Evolutionary conservation across 2,888 invertebrate genomes (phyloP).

Genomic region (Odontomyia ornata): DNA sequence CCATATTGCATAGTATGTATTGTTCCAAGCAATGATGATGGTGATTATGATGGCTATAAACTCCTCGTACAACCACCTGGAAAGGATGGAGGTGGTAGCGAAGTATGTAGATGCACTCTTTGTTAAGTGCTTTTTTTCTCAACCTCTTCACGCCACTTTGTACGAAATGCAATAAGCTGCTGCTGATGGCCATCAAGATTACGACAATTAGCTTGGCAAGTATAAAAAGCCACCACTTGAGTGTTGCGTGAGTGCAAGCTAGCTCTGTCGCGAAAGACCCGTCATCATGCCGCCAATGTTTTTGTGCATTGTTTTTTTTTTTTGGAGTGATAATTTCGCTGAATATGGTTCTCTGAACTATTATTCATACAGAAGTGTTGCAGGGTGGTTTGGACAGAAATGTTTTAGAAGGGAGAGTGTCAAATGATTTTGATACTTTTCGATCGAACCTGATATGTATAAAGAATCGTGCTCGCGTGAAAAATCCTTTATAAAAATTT

Average conservation of each 20-base stretch:
- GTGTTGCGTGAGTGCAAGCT: constrained; percentile 29
- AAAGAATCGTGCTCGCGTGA: no score
- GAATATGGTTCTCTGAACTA: not conserved
- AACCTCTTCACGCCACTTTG: not conserved
- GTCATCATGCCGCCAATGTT: not conserved
- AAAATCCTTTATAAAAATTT: no score
- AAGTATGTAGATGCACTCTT: not conserved
- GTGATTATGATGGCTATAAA: not conserved
- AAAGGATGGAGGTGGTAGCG: not conserved
- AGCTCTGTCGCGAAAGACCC: constrained; percentile 20
- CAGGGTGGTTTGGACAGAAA: not conserved
- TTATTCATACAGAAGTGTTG: not conserved
- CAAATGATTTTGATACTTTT: no score
- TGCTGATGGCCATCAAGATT: constrained; percentile 13
- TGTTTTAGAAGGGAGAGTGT: not conserved
- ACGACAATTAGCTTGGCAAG: constrained; percentile 12
- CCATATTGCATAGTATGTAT: not conserved
- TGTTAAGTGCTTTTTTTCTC: constrained; percentile 2
- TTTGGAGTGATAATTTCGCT: not conserved
- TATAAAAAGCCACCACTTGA: constrained; percentile 28
- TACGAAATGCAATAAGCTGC: not conserved
- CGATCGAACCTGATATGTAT: no score
- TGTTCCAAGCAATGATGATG: not conserved
- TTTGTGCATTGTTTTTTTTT: not conserved
- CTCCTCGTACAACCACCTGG: constrained; percentile 9